These are phyloP conservation scores for Phoenicopterus ruber DNA, from an alignment of 2,113 vertebrate genomes.

Conservation along the genomic window DNA sequence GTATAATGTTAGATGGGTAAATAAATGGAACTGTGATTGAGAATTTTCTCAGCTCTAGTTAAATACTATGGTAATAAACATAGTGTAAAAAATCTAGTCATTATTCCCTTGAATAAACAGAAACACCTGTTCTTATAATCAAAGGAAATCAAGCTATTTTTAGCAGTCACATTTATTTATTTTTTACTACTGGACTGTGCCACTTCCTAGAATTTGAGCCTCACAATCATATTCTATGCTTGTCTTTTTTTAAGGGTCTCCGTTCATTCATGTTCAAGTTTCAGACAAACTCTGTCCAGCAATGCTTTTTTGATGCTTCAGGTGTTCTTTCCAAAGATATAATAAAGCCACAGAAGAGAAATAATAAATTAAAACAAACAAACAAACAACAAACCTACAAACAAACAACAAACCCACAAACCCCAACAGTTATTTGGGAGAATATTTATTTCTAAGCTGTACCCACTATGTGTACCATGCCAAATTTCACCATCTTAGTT, in stretches of 20 bases:
- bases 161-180: not conserved
- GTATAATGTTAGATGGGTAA: not conserved
- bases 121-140: not conserved
- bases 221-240: not conserved
- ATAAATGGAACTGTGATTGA: not conserved
- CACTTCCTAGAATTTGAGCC: not conserved
- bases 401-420: fast-evolving
- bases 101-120: slow-evolving; percentile 12
- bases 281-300: not conserved
- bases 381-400: not conserved
- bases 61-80: not conserved
- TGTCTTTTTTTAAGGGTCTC: not conserved
- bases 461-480: not conserved
- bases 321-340: not conserved
- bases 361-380: not conserved
- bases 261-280: not conserved
- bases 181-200: not conserved
- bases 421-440: not conserved
- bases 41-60: not conserved
- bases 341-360: not conserved
- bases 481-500: not conserved
- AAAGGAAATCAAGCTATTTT: slow-evolving; percentile 6
- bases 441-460: not conserved
- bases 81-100: not conserved
- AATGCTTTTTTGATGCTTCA: not conserved